Evolutionary conservation across 2,113 vertebrate species (phyloP).

Genomic region (Notechis scutatus): DNA sequence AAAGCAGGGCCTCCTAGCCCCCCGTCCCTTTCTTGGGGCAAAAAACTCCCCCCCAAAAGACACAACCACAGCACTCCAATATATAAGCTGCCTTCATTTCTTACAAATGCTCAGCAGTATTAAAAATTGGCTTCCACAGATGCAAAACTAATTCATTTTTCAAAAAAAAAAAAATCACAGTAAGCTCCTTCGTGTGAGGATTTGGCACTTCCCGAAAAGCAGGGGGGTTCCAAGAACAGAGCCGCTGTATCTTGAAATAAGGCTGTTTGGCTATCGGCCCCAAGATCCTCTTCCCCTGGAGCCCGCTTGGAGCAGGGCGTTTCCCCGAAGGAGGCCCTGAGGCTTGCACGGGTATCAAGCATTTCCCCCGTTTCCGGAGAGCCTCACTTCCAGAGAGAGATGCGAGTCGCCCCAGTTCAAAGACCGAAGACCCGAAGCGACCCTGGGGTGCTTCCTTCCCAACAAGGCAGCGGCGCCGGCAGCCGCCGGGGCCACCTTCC

Average conservation of each 20-base stretch:
- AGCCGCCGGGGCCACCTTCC: accelerated
- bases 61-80: background rate
- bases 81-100: conserved; percentile 16
- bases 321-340: background rate
- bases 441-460: background rate
- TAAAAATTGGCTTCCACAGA: background rate
- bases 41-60: background rate
- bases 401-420: conserved; percentile 43
- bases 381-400: background rate
- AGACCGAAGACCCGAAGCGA: background rate
- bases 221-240: background rate
- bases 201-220: background rate
- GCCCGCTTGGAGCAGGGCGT: background rate
- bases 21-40: background rate
- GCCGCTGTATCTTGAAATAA: background rate
- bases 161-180: background rate
- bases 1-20: background rate
- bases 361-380: background rate
- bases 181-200: conserved; percentile 21
- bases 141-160: background rate
- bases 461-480: background rate
- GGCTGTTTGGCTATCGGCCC: background rate
- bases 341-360: background rate
- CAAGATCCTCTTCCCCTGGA: background rate
- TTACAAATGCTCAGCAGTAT: background rate